Percentiles rank a stretch among this genome's conserved stretches.
Conservation (phyloP, 2,888 invertebrate genomes). For the Hypercompe scribonia region DNA sequence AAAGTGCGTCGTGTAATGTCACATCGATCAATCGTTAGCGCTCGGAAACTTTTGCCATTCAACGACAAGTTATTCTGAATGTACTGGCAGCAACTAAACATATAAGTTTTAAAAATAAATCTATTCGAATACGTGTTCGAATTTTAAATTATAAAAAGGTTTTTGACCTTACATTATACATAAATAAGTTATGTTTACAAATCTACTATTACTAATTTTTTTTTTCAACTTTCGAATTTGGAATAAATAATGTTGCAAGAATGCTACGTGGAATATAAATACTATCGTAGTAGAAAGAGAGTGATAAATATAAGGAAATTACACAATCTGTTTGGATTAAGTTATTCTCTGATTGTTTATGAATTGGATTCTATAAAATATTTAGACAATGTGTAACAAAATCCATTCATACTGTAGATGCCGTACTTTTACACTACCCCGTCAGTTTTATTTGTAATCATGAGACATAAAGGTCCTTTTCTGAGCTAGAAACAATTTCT, state of each 20-base stretch:
- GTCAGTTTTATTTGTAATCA: neutral
- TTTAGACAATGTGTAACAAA: neutral
- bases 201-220: neutral
- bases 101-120: neutral
- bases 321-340: neutral
- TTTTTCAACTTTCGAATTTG: neutral
- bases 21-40: conserved; percentile 62
- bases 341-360: too few species aligned
- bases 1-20: conserved; percentile 45
- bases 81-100: conserved; percentile 40
- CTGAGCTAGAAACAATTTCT: neutral
- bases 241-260: neutral
- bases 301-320: neutral
- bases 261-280: neutral
- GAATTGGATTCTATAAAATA: neutral
- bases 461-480: neutral
- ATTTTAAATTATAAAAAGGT: neutral
- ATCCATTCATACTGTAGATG: neutral
- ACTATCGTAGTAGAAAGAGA: neutral
- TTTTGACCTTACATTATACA: neutral
- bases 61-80: conserved; percentile 37
- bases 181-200: neutral
- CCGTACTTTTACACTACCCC: neutral
- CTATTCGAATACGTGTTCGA: neutral
- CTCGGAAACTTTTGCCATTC: conserved; percentile 48